These are phyloP conservation scores for Egretta garzetta DNA, from an alignment of 2,113 vertebrate species.

Conservation along the genomic window DNA sequence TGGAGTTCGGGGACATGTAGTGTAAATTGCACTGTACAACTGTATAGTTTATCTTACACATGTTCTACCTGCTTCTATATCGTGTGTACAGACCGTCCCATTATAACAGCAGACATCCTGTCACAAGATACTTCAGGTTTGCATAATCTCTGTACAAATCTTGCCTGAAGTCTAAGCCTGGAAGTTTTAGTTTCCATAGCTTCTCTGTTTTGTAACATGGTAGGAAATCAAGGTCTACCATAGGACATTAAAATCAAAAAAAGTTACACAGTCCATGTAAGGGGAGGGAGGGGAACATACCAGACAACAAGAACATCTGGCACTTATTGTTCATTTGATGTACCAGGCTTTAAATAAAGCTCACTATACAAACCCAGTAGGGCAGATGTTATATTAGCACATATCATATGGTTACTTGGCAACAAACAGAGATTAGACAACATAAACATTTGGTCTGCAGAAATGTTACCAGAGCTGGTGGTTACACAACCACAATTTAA, in stretches of 20 bases:
- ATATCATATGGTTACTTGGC: slow-evolving; percentile 61
- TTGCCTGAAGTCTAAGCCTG: neutral
- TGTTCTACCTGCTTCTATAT: neutral
- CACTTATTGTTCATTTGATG: neutral
- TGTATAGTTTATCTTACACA: neutral
- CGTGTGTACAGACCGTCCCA: neutral
- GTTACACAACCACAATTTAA: slow-evolving; percentile 45
- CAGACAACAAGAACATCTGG: neutral
- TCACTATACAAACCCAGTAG: slow-evolving; percentile 24
- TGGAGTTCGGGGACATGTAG: neutral
- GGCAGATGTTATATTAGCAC: slow-evolving; percentile 43
- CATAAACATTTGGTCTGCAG: slow-evolving; percentile 54
- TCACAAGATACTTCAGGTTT: neutral
- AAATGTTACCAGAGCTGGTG: slow-evolving; percentile 11
- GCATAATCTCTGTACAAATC: neutral
- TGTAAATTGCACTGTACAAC: neutral
- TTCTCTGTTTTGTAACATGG: neutral
- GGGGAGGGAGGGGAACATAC: neutral
- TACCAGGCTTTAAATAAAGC: slow-evolving; percentile 54
- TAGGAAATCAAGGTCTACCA: neutral
- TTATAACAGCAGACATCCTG: neutral
- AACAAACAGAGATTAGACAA: slow-evolving; percentile 50
- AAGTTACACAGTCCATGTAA: neutral
- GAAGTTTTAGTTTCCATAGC: neutral
- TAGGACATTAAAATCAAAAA: neutral